Evolutionary conservation across 2,113 vertebrate genomes (phyloP).

Genomic region (Oxygymnocypris stewartii): DNA sequence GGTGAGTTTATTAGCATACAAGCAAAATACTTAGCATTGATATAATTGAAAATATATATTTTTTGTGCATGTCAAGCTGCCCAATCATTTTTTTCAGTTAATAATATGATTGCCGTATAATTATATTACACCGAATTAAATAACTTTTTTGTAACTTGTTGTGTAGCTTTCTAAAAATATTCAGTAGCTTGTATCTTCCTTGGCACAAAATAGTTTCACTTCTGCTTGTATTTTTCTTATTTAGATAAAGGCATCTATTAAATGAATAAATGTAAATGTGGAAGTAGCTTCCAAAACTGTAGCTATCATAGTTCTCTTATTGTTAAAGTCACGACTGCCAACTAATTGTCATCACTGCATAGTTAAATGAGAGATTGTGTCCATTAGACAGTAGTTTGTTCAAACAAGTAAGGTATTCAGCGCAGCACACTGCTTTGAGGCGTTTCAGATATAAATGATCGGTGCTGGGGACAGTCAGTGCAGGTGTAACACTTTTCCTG

Average conservation of each 20-base stretch:
- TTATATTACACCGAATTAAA: not conserved
- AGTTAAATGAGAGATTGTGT: not conserved
- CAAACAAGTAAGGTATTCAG: slow-evolving; percentile 11
- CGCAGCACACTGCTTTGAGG: too few species aligned
- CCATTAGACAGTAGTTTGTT: slow-evolving; percentile 33
- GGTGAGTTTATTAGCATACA: too few species aligned
- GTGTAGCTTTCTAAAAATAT: not conserved
- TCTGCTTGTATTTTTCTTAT: not conserved
- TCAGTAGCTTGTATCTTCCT: not conserved
- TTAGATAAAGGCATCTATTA: not conserved
- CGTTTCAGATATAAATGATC: not conserved
- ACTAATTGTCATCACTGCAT: not conserved
- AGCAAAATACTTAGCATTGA: too few species aligned
- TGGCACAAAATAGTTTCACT: not conserved
- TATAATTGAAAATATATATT: too few species aligned
- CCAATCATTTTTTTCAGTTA: too few species aligned
- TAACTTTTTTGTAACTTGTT: not conserved
- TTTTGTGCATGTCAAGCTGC: too few species aligned
- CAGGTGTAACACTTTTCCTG: not conserved
- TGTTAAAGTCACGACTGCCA: not conserved
- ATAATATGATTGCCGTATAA: not conserved
- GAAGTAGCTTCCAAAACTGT: not conserved
- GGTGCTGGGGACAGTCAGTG: not conserved
- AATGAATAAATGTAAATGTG: not conserved
- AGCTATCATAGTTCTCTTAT: not conserved